Evolutionary conservation across 2,113 vertebrate species (phyloP).

Genomic region (Orthonyx spaldingii): DNA sequence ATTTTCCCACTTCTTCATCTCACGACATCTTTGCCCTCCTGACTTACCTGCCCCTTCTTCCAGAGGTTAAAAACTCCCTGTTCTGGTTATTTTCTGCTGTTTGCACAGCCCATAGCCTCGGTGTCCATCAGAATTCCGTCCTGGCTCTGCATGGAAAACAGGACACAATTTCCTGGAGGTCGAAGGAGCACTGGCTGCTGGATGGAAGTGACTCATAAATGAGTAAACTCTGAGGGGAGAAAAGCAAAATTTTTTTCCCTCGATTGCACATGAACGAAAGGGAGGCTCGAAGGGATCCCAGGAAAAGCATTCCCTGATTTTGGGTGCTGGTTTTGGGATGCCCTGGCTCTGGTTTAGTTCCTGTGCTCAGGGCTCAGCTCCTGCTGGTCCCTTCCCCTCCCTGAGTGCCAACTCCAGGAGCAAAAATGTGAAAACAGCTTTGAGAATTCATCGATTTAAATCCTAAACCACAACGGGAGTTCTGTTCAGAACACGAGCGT

Average conservation of each 20-base stretch:
- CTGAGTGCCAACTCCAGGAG: not conserved
- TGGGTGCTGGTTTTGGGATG: not conserved
- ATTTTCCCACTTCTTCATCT: not conserved
- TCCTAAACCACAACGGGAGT: not conserved
- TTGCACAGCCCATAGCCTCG: not conserved
- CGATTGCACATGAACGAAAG: not conserved
- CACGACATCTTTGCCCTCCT: not conserved
- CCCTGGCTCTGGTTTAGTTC: fast-evolving
- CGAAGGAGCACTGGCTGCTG: not conserved
- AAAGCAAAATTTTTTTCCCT: not conserved
- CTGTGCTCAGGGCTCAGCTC: not conserved
- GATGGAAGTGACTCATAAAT: fast-evolving
- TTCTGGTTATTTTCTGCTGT: not conserved
- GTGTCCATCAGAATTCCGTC: fast-evolving
- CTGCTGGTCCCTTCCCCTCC: not conserved
- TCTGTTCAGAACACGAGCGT: not conserved
- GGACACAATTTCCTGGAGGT: not conserved
- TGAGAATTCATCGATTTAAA: not conserved
- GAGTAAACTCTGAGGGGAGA: not conserved
- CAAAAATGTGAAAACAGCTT: not conserved
- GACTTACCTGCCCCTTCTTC: not conserved
- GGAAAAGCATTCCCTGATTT: not conserved
- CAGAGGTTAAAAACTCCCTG: not conserved
- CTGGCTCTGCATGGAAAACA: fast-evolving
- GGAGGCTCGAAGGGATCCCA: not conserved